These are phyloP conservation scores for Cephalopterus ornatus DNA, from an alignment of 2,113 vertebrate genomes.

Conservation along the genomic window DNA sequence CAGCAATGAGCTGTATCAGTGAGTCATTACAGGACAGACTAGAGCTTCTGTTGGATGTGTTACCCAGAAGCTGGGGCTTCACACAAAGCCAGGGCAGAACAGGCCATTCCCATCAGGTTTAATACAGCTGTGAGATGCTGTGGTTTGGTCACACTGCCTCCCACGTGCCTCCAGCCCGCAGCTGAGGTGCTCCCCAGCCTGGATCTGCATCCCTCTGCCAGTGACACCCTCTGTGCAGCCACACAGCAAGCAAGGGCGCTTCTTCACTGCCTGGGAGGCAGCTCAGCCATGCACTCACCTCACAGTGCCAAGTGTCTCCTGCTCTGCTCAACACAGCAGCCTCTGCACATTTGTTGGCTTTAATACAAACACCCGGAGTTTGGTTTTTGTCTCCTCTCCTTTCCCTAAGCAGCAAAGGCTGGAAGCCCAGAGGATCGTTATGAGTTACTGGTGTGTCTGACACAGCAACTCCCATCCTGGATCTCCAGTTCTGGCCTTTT, in stretches of 20 bases:
- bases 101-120: not conserved
- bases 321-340: not conserved
- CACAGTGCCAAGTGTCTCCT: not conserved
- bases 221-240: rapidly evolving
- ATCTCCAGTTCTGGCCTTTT: not conserved
- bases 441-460: not conserved
- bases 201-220: not conserved
- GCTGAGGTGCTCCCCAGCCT: not conserved
- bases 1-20: not conserved
- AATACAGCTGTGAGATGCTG: not conserved
- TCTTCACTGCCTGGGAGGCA: rapidly evolving
- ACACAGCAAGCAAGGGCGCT: rapidly evolving
- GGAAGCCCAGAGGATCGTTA: not conserved
- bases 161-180: not conserved
- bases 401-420: not conserved
- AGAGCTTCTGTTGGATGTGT: not conserved
- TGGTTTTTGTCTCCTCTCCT: no score
- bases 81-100: not conserved
- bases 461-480: not conserved
- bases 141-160: not conserved
- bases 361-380: not conserved
- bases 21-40: not conserved
- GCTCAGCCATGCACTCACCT: not conserved
- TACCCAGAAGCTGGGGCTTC: not conserved
- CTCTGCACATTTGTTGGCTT: not conserved